Percentiles rank a stretch among this genome's conserved stretches.
Conservation (phyloP, 2,888 invertebrate genomes). For the Philonicus albiceps region DNA sequence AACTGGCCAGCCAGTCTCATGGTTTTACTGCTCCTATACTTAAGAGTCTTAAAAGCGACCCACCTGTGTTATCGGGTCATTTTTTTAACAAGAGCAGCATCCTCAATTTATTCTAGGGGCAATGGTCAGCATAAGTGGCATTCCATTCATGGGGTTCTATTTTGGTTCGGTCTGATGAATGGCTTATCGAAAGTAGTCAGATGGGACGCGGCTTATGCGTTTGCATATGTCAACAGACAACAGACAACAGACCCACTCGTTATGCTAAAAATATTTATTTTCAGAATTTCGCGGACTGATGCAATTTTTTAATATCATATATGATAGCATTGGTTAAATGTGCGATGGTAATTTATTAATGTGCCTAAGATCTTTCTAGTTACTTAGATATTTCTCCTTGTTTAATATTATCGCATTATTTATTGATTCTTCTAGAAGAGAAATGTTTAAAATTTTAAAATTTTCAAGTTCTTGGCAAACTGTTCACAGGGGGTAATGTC, state of each 20-base stretch:
- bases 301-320: neutral
- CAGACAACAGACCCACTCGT: neutral
- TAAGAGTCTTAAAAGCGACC: neutral
- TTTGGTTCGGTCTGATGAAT: conserved; percentile 8
- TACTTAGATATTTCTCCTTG: neutral
- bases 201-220: neutral
- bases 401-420: neutral
- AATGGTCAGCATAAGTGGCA: conserved; percentile 17
- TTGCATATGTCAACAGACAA: conserved; percentile 15
- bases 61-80: neutral
- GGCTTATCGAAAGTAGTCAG: neutral
- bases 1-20: neutral
- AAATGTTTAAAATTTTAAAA: neutral
- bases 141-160: conserved; percentile 15
- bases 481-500: neutral
- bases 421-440: neutral
- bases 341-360: neutral
- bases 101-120: conserved; percentile 13
- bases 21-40: neutral
- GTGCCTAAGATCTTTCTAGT: neutral
- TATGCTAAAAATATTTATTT: conserved; percentile 2
- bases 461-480: neutral
- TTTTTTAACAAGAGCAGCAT: conserved; percentile 12
- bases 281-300: neutral
- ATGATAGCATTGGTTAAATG: neutral